Evolutionary conservation across 1,140 invertebrate species (phyloP).

Genomic region (Sarcophaga bullata): DNA sequence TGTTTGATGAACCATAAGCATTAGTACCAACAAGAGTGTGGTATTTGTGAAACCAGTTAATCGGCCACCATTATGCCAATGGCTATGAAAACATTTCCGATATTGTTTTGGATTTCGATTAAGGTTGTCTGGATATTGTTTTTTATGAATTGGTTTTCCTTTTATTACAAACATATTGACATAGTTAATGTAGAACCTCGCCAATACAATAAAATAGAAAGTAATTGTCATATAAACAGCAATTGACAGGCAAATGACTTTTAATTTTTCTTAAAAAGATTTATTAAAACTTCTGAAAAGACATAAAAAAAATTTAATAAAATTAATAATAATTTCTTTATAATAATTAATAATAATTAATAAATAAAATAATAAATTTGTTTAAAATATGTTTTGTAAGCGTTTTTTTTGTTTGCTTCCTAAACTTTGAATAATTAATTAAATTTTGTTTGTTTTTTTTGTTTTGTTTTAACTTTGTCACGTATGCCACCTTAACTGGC

Average conservation of each 20-base stretch:
- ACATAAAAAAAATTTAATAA: background rate
- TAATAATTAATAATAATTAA: background rate
- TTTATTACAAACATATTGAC: background rate
- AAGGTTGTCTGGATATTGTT: background rate
- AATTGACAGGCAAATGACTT: constrained; percentile 3
- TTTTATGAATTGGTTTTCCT: background rate
- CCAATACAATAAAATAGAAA: background rate
- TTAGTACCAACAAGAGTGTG: background rate
- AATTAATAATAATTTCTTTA: background rate
- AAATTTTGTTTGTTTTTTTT: background rate
- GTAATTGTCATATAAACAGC: background rate
- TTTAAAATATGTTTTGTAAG: background rate
- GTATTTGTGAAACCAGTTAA: background rate
- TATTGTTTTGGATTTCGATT: background rate
- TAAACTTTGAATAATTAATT: background rate
- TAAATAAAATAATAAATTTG: background rate
- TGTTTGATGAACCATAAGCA: background rate
- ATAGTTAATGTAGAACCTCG: no score
- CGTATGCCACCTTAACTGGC: background rate
- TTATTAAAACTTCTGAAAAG: constrained; percentile 1
- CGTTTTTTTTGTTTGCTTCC: background rate
- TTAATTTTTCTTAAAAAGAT: background rate
- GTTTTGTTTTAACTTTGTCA: constrained; percentile 4
- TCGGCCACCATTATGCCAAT: background rate
- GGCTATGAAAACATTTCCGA: background rate